A percentile compares a stretch with the other conserved stretches of the same genome.
phyloP scores from a whole-genome alignment of 1,140 invertebrate genomes.

The Nymphalis io region DNA sequence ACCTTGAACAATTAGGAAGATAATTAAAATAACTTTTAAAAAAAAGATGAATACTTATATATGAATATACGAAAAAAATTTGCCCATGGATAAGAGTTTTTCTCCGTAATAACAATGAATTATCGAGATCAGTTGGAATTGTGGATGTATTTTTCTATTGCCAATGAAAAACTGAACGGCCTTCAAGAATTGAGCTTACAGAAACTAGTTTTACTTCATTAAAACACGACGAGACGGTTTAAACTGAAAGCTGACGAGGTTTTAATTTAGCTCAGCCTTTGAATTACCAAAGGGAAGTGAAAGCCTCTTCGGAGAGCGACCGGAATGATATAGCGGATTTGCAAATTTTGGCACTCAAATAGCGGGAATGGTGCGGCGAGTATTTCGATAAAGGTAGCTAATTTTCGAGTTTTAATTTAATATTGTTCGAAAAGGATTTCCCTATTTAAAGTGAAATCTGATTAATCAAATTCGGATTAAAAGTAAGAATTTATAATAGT shows the following conservation, averaged over 20 bases:
- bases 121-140: not conserved
- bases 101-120: not conserved
- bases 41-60: too few relatives aligned
- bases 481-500: too few relatives aligned
- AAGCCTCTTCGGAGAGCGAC: constrained; percentile 22
- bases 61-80: too few relatives aligned
- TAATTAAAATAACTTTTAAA: too few relatives aligned
- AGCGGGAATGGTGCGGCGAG: constrained; percentile 2
- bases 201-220: constrained; percentile 32
- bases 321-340: constrained; percentile 25
- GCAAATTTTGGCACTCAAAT: constrained; percentile 32
- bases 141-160: not conserved
- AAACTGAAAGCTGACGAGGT: constrained; percentile 42
- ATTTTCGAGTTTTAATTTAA: constrained; percentile 14
- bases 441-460: not conserved
- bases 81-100: too few relatives aligned
- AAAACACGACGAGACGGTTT: constrained; percentile 27
- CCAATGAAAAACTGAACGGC: not conserved
- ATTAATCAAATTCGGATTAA: too few relatives aligned
- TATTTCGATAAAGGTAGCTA: constrained; percentile 3
- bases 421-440: constrained; percentile 1
- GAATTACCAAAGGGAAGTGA: constrained; percentile 40
- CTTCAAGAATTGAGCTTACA: constrained; percentile 19
- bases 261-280: constrained; percentile 46
- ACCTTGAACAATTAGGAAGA: too few relatives aligned